phyloP scores from a whole-genome alignment of 2,113 vertebrate genomes.

The Antechinus stuartii region DNA sequence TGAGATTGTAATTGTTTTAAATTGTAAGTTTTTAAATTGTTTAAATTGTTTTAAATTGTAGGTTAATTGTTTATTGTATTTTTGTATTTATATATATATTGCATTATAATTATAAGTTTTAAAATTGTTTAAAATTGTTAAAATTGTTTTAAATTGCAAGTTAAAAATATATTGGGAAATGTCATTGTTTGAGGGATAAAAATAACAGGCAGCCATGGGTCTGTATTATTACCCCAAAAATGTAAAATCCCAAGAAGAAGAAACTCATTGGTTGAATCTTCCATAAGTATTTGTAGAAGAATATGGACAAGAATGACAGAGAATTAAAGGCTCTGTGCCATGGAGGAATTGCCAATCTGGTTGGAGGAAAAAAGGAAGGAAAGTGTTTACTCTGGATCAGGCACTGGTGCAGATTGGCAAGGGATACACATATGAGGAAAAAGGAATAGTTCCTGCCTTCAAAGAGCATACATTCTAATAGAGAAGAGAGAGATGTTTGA shows the following conservation, averaged over 20 bases:
- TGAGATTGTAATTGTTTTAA: no score
- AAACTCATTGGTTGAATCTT: neutral
- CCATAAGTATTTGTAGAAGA: neutral
- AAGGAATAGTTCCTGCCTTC: neutral
- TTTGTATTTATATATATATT: no score
- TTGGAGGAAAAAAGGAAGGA: no score
- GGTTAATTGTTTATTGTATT: no score
- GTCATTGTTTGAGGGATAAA: neutral
- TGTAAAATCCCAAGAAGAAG: neutral
- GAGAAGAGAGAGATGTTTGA: no score
- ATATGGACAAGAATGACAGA: neutral
- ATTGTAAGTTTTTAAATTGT: neutral
- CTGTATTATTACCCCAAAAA: neutral
- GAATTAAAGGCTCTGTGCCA: no score
- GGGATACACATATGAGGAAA: neutral
- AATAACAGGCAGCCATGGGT: neutral
- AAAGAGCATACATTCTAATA: neutral
- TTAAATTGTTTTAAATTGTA: neutral
- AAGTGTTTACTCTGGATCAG: no score
- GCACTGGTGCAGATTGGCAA: no score
- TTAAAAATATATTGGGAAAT: no score
- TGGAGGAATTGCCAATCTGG: no score
- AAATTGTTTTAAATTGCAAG: no score
- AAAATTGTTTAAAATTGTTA: neutral
- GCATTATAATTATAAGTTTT: neutral